These are phyloP conservation scores for Steinernema scapterisci DNA, from an alignment of 2,888 invertebrate genomes.

Conservation along the genomic window DNA sequence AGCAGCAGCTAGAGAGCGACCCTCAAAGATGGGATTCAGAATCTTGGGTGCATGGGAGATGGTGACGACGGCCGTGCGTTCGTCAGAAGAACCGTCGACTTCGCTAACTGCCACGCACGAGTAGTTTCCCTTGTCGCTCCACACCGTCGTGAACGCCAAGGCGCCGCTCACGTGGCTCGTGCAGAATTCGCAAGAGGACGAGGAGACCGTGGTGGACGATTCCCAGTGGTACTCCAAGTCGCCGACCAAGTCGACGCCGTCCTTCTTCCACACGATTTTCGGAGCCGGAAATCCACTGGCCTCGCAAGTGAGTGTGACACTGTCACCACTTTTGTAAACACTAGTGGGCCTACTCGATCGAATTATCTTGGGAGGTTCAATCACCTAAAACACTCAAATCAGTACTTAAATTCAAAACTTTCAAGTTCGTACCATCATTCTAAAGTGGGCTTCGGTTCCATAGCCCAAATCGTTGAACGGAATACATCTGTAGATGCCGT, in stretches of 20 bases:
- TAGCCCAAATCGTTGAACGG: conserved; percentile 85
- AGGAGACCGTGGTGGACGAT: not conserved
- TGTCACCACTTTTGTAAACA: not conserved
- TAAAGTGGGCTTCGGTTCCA: conserved; percentile 76
- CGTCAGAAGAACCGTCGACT: conserved; percentile 70
- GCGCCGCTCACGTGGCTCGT: conserved; percentile 49
- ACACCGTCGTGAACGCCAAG: conserved; percentile 73
- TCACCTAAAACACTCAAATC: conserved; percentile 42
- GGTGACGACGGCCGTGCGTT: conserved; percentile 39
- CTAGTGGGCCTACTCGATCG: conserved; percentile 40
- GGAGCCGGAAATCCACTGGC: conserved; percentile 62
- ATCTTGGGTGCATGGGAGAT: conserved; percentile 61
- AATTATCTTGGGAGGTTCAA: conserved; percentile 59
- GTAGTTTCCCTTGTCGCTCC: conserved; percentile 89
- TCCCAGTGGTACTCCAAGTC: conserved; percentile 37
- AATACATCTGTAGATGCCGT: conserved; percentile 86
- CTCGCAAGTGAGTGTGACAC: conserved; percentile 54
- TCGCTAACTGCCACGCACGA: conserved; percentile 87
- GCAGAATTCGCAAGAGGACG: conserved; percentile 48
- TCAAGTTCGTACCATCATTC: conserved; percentile 72
- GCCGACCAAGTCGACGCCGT: conserved; percentile 49
- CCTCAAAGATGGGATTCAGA: conserved; percentile 54
- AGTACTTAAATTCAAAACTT: not conserved
- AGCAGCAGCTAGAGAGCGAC: conserved; percentile 37
- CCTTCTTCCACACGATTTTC: conserved; percentile 56